phyloP scores from a whole-genome alignment of 2,113 vertebrate species.

The Empidonax traillii region DNA sequence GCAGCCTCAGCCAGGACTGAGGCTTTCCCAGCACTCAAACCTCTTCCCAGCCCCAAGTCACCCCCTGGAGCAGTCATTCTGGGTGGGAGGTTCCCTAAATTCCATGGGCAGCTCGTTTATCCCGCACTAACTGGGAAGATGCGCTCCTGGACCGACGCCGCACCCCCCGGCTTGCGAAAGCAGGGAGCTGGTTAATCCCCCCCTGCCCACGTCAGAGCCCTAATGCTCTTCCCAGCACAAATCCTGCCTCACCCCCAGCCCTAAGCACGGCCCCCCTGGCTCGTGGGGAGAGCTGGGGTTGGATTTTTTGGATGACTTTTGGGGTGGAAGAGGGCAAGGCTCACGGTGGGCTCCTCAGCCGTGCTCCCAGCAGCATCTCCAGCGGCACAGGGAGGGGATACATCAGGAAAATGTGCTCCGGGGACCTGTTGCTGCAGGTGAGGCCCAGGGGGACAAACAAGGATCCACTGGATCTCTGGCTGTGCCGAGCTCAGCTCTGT shows the following conservation, averaged over 20 bases:
- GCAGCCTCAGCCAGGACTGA: not conserved
- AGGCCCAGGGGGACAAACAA: not conserved
- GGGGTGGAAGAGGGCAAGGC: not conserved
- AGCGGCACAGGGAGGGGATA: not conserved
- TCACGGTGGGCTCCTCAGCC: rapidly evolving
- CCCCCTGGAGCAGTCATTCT: not conserved
- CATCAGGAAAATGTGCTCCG: not conserved
- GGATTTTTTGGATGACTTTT: not conserved
- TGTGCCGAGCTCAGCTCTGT: not conserved
- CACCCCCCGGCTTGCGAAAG: not conserved
- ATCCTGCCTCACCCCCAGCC: not conserved
- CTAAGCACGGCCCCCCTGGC: not conserved
- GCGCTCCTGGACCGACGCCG: rapidly evolving
- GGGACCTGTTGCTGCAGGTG: not conserved
- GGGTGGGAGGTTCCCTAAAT: not conserved
- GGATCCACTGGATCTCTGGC: not conserved
- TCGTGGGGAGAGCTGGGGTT: rapidly evolving
- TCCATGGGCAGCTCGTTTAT: not conserved
- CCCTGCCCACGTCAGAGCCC: not conserved
- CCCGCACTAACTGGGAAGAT: rapidly evolving
- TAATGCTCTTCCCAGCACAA: not conserved
- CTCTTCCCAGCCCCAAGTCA: rapidly evolving
- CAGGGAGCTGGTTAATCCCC: not conserved
- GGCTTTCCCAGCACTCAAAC: not conserved
- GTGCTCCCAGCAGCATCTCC: not conserved